A percentile compares a stretch with the other conserved stretches of the same genome.
Conservation (phyloP, 2,113 vertebrate species). For the Phylloscopus trochilus region DNA sequence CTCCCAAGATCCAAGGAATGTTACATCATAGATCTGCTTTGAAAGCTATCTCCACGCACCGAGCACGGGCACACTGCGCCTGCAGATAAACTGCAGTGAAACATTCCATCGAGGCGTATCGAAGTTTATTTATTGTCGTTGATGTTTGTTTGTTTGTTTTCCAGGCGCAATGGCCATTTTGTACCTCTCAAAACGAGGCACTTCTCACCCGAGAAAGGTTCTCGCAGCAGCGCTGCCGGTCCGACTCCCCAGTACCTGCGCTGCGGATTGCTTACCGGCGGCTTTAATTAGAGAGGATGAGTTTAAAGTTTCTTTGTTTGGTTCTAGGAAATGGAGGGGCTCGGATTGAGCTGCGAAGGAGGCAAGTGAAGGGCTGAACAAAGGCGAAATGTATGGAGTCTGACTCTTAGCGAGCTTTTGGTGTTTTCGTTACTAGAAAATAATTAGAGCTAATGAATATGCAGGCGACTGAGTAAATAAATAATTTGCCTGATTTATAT, state of each 20-base stretch:
- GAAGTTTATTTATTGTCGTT: constrained; percentile 20
- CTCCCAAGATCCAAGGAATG: not conserved
- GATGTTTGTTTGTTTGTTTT: not conserved
- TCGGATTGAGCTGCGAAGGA: constrained; percentile 67
- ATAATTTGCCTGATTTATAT: constrained; percentile 33
- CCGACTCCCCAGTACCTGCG: constrained; percentile 25
- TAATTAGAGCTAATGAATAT: constrained; percentile 80
- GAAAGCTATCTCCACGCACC: not conserved
- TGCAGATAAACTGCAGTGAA: constrained; percentile 1
- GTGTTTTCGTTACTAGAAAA: constrained; percentile 79
- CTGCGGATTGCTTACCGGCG: constrained; percentile 42
- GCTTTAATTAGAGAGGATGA: constrained; percentile 60
- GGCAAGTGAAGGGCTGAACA: constrained; percentile 73
- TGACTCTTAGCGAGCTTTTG: constrained; percentile 73
- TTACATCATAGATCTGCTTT: not conserved
- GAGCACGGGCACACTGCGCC: not conserved
- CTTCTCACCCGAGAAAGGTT: not conserved
- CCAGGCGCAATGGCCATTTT: not conserved
- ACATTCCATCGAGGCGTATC: not conserved
- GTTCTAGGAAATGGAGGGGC: constrained; percentile 65
- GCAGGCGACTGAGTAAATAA: constrained; percentile 64
- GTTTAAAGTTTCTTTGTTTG: constrained; percentile 76
- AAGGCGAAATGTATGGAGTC: constrained; percentile 74
- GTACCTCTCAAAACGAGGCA: not conserved
- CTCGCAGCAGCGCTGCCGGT: not conserved